Conservation (phyloP, 2,888 invertebrate genomes). For the Apodemia hepburni region DNA sequence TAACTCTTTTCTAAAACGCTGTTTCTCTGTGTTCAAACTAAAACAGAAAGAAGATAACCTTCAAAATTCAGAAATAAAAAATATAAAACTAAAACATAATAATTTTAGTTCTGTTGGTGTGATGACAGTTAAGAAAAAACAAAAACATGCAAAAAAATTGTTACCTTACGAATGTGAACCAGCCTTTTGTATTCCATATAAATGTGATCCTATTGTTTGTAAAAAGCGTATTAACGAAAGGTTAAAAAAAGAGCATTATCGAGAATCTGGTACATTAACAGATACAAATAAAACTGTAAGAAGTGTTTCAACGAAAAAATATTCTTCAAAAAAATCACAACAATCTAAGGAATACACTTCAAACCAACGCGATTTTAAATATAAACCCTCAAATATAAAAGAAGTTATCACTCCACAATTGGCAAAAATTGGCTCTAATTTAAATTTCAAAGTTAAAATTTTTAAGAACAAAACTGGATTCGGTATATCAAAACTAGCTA, state of each 20-base stretch:
- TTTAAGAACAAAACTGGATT: constrained; percentile 31
- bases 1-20: constrained; percentile 35
- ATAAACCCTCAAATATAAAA: neutral
- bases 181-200: constrained; percentile 40
- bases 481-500: neutral
- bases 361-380: neutral
- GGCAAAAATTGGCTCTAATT: constrained; percentile 39
- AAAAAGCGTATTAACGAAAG: constrained; percentile 38
- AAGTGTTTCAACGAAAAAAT: constrained; percentile 29
- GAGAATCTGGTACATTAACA: constrained; percentile 27
- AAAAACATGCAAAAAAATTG: constrained; percentile 22
- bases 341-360: constrained; percentile 21
- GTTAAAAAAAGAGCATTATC: constrained; percentile 29
- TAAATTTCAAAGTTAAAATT: constrained; percentile 44
- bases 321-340: constrained; percentile 26
- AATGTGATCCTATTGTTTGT: constrained; percentile 42
- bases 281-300: constrained; percentile 28
- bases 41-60: constrained; percentile 30
- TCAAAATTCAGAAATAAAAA: constrained; percentile 19
- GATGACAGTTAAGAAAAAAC: constrained; percentile 26
- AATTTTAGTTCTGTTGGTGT: constrained; percentile 24
- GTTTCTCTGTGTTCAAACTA: constrained; percentile 43
- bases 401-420: constrained; percentile 27
- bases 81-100: constrained; percentile 12
- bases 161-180: constrained; percentile 44